These are phyloP conservation scores for Emesis furor DNA, from an alignment of 2,888 invertebrate genomes.

Conservation along the genomic window DNA sequence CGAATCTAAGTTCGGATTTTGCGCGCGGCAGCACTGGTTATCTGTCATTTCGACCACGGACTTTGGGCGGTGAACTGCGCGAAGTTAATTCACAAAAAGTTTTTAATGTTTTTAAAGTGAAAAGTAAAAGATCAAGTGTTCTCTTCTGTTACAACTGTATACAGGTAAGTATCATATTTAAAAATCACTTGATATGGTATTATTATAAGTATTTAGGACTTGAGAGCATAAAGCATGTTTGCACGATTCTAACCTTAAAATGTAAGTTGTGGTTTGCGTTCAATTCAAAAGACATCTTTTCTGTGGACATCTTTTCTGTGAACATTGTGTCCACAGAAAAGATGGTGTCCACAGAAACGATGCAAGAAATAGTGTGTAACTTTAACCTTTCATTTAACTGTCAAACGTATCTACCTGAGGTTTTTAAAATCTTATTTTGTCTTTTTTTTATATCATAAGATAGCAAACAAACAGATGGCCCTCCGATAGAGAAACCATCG, in stretches of 20 bases:
- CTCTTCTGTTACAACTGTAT: constrained; percentile 7
- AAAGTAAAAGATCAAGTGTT: constrained; percentile 4
- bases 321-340: constrained; percentile 10
- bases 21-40: constrained; percentile 7
- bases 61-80: constrained; percentile 3
- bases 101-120: not conserved
- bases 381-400: constrained; percentile 1
- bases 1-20: constrained; percentile 6
- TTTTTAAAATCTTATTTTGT: not conserved
- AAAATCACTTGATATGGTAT: constrained; percentile 10
- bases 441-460: too few relatives aligned
- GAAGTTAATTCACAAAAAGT: not conserved
- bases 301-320: not conserved
- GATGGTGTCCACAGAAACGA: not conserved
- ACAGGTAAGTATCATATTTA: not conserved
- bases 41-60: not conserved
- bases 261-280: constrained; percentile 1
- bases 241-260: constrained; percentile 5
- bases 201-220: not conserved
- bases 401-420: not conserved
- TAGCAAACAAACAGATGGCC: too few relatives aligned
- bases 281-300: not conserved
- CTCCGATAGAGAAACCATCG: too few relatives aligned
- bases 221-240: constrained; percentile 14
- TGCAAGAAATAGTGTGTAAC: not conserved